Percentiles rank a stretch among this genome's conserved stretches.
Evolutionary conservation across 2,113 vertebrate genomes (phyloP).

Genomic region (Cochlearius cochlearius): DNA sequence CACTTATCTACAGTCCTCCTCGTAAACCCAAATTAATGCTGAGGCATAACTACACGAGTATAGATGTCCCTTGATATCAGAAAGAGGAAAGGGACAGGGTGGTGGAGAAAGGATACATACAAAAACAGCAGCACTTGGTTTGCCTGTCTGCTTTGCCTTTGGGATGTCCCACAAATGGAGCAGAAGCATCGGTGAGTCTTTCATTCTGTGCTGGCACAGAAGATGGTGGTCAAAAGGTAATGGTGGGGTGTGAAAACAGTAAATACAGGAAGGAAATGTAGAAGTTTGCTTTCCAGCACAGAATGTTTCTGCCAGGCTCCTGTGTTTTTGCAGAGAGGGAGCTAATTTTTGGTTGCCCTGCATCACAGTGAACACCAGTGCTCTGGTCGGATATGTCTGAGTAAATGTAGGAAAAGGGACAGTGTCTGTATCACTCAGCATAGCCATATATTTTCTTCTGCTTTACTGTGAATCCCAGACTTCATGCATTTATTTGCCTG

Average conservation of each 20-base stretch:
- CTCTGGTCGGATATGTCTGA: not conserved
- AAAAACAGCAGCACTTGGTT: not conserved
- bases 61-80: not conserved
- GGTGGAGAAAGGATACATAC: not conserved
- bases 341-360: not conserved
- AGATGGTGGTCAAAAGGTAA: not conserved
- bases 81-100: not conserved
- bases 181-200: not conserved
- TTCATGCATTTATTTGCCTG: not conserved
- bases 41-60: not conserved
- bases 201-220: not conserved
- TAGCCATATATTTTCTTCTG: not conserved
- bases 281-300: not conserved
- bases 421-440: not conserved
- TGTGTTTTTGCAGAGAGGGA: not conserved
- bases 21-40: not conserved
- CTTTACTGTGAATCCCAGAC: not conserved
- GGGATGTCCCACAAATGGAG: not conserved
- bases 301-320: not conserved
- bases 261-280: not conserved
- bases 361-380: not conserved
- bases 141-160: not conserved
- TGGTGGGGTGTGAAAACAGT: not conserved
- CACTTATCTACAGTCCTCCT: not conserved
- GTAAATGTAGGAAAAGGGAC: not conserved